Percentiles rank a stretch among this genome's conserved stretches.
Conservation (phyloP, 2,888 invertebrate genomes). For the Saturnia pavonia region DNA sequence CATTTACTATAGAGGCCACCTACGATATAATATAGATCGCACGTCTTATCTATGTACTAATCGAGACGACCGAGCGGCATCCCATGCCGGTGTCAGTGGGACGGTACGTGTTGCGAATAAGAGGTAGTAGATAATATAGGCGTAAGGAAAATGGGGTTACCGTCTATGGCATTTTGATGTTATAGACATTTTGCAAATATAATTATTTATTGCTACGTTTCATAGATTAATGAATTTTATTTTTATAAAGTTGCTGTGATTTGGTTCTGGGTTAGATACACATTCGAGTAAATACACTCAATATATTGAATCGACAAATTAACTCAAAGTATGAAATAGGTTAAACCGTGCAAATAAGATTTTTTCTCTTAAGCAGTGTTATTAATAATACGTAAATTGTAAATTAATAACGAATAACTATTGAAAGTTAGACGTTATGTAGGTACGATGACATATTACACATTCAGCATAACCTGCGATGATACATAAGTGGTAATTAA, state of each 20-base stretch:
- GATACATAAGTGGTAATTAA: not conserved
- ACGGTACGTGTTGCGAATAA: slow-evolving; percentile 50
- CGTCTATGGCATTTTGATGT: not conserved
- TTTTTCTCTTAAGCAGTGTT: too few relatives aligned
- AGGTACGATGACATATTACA: not conserved
- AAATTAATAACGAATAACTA: too few relatives aligned
- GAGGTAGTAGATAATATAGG: slow-evolving; percentile 13
- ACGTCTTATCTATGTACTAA: slow-evolving; percentile 31
- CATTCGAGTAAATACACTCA: too few relatives aligned
- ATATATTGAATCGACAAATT: too few relatives aligned
- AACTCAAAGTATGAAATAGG: too few relatives aligned
- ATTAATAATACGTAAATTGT: too few relatives aligned
- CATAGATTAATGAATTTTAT: too few relatives aligned
- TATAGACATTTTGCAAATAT: not conserved
- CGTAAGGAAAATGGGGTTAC: slow-evolving; percentile 7
- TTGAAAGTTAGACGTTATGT: not conserved
- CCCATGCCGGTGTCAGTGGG: slow-evolving; percentile 50
- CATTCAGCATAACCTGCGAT: not conserved
- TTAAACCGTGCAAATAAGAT: too few relatives aligned
- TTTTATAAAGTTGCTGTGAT: too few relatives aligned
- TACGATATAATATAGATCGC: slow-evolving; percentile 25
- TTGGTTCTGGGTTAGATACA: too few relatives aligned
- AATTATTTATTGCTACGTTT: too few relatives aligned
- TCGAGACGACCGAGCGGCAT: slow-evolving; percentile 32
- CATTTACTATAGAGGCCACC: slow-evolving; percentile 27